phyloP scores from a whole-genome alignment of 2,888 invertebrate species.

The Fragum fragum region DNA sequence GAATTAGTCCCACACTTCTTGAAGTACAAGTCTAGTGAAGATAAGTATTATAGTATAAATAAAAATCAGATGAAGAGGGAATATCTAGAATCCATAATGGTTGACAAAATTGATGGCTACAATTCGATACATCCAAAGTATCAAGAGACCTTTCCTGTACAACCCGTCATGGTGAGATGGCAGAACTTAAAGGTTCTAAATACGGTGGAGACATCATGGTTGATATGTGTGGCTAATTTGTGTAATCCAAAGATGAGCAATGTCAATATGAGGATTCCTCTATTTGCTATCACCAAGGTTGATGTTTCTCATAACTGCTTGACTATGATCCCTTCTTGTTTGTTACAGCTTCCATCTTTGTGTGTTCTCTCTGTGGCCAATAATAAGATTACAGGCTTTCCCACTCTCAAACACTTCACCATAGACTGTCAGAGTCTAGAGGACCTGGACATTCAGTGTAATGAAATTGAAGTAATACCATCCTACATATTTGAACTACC shows the following conservation, averaged over 20 bases:
- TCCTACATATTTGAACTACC: constrained; percentile 94
- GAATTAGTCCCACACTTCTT: constrained; percentile 91
- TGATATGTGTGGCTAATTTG: constrained; percentile 93
- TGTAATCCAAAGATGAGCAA: constrained; percentile 94
- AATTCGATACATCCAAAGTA: constrained; percentile 66
- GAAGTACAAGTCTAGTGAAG: constrained; percentile 93
- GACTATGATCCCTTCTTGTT: constrained; percentile 91
- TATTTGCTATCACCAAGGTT: constrained; percentile 97
- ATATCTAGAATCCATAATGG: constrained; percentile 87
- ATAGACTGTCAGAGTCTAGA: constrained; percentile 91
- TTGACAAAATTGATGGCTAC: constrained; percentile 85
- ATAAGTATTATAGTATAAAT: constrained; percentile 96
- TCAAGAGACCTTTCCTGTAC: constrained; percentile 69
- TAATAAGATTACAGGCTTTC: constrained; percentile 94
- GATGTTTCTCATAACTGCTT: constrained; percentile 97
- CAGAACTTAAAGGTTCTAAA: constrained; percentile 91
- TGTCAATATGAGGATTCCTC: constrained; percentile 90
- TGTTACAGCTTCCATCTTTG: constrained; percentile 92
- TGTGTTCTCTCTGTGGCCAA: constrained; percentile 95
- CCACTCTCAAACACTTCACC: constrained; percentile 85
- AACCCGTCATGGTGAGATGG: constrained; percentile 95
- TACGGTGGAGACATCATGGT: constrained; percentile 92
- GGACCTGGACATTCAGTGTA: constrained; percentile 94
- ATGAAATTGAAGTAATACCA: constrained; percentile 95
- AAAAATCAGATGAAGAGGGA: constrained; percentile 93